A percentile compares a stretch with the other conserved stretches of the same genome.
These are phyloP conservation scores for Agonopterix alstromeriana DNA, from an alignment of 2,888 invertebrate genomes.

Conservation along the genomic window DNA sequence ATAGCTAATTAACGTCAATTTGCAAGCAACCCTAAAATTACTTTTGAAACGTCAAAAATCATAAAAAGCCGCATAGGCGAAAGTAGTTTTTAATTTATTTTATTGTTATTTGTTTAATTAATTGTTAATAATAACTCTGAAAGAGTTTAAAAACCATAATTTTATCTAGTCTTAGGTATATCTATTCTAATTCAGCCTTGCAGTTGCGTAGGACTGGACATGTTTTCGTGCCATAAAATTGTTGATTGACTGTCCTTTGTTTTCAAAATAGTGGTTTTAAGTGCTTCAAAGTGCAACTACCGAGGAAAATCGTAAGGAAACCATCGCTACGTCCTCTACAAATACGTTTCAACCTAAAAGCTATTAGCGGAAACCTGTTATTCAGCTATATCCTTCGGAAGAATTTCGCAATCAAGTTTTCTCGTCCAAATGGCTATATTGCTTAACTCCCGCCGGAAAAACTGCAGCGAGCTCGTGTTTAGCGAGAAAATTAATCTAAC, in stretches of 20 bases:
- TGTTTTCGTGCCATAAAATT: constrained; percentile 63
- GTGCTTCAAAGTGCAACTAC: constrained; percentile 25
- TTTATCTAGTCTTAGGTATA: constrained; percentile 63
- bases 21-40: constrained; percentile 57
- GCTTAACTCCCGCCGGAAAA: constrained; percentile 31
- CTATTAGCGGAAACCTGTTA: constrained; percentile 3
- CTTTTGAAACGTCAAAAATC: constrained; percentile 63
- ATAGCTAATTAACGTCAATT: constrained; percentile 59
- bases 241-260: constrained; percentile 64
- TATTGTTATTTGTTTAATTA: constrained; percentile 64
- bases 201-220: constrained; percentile 47
- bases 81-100: constrained; percentile 60
- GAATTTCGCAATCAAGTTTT: constrained; percentile 27
- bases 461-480: constrained; percentile 20
- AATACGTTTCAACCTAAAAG: background rate
- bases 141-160: constrained; percentile 45
- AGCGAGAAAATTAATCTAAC: constrained; percentile 18
- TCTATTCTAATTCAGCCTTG: constrained; percentile 39
- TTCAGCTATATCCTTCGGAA: background rate
- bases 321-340: background rate
- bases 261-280: constrained; percentile 38
- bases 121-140: constrained; percentile 41
- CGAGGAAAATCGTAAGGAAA: background rate
- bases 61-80: constrained; percentile 65
- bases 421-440: constrained; percentile 33